These are phyloP conservation scores for Clusia tigrina DNA, from an alignment of 2,888 invertebrate genomes.

Conservation along the genomic window DNA sequence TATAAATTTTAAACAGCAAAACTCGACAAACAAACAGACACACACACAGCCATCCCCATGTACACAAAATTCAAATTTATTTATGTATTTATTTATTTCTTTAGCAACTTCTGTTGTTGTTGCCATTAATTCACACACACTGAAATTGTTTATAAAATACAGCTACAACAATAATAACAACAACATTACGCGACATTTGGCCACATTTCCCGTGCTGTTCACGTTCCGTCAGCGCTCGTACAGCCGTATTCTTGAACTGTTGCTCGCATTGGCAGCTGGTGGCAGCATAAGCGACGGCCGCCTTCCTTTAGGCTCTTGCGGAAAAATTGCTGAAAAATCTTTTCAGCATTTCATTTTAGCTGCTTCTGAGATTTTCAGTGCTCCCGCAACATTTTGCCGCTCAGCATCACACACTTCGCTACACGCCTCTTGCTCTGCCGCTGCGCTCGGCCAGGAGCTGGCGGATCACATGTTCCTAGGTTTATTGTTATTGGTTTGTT, in stretches of 20 bases:
- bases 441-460: too few relatives aligned
- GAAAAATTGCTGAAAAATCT: too few relatives aligned
- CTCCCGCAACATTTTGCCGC: too few relatives aligned
- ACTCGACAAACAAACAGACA: too few relatives aligned
- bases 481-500: too few relatives aligned
- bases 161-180: background rate
- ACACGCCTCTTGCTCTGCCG: too few relatives aligned
- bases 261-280: conserved; percentile 21
- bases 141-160: conserved; percentile 4
- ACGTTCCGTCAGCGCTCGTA: conserved; percentile 25
- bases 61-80: background rate
- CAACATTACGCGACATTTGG: background rate
- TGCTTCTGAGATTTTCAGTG: too few relatives aligned
- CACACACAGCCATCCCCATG: too few relatives aligned
- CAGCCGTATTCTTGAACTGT: conserved; percentile 34
- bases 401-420: too few relatives aligned
- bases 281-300: conserved; percentile 20
- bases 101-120: background rate
- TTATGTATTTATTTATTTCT: background rate
- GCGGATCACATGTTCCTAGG: too few relatives aligned
- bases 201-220: background rate
- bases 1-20: background rate
- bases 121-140: background rate
- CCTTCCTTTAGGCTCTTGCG: background rate
- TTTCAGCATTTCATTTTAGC: too few relatives aligned